Evolutionary conservation across 2,797 vertebrate species (phyloP).

Genomic region (Danionella dracula): DNA sequence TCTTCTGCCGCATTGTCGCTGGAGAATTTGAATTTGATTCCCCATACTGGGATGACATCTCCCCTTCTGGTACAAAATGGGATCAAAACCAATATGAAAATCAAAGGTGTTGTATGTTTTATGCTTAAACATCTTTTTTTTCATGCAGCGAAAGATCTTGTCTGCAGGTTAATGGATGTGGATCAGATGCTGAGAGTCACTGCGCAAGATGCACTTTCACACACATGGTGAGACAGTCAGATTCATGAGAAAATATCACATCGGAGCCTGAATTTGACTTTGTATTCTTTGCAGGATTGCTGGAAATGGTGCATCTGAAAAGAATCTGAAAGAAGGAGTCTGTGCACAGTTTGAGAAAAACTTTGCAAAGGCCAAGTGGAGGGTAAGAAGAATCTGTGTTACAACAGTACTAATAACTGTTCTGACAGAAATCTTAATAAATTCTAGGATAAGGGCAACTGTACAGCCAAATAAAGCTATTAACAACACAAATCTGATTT

Average conservation of each 20-base stretch:
- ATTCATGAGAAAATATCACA: not conserved
- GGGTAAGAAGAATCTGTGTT: conserved; percentile 70
- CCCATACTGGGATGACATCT: conserved; percentile 84
- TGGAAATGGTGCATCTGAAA: conserved; percentile 79
- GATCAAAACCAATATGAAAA: not conserved
- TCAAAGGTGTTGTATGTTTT: not conserved
- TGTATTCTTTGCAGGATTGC: conserved; percentile 66
- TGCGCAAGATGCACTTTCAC: conserved; percentile 78
- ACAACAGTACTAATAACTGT: not conserved
- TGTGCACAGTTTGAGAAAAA: conserved; percentile 87
- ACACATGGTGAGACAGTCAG: conserved; percentile 67
- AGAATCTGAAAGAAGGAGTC: conserved; percentile 81
- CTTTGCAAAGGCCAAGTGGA: conserved; percentile 86
- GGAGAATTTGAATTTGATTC: conserved; percentile 85
- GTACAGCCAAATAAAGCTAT: conserved; percentile 37
- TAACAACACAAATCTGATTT: conserved; percentile 48
- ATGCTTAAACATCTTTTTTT: not conserved
- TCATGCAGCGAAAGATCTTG: conserved; percentile 76
- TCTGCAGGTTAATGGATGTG: conserved; percentile 80
- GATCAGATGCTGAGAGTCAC: conserved; percentile 83
- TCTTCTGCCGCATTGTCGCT: conserved; percentile 82
- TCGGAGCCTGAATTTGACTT: too few species aligned
- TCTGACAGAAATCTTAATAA: conserved; percentile 22
- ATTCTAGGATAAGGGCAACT: conserved; percentile 5
- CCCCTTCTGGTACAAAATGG: conserved; percentile 71